Base-by-base conservation (phyloP, 2,797 vertebrate genomes). In the Spondyliosoma cantharus region DNA sequence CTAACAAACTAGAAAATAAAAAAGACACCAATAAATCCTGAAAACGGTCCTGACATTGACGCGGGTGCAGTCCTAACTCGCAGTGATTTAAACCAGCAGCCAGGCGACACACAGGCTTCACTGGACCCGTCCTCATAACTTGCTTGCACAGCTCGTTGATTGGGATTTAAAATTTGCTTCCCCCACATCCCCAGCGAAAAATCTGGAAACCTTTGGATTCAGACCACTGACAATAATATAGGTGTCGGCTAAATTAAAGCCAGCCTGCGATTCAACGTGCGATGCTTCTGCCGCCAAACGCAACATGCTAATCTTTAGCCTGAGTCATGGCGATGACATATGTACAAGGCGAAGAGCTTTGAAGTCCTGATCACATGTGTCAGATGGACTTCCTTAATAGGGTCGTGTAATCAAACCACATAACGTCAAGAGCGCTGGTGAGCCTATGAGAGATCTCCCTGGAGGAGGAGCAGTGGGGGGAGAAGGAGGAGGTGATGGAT, bases 361-460 rank as follows among this genome's bases (percentile, higher is more conserved):
- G 89, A 91, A 83, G 76, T 52, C 4, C 37, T 79, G 86, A 85
- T 88, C 85, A 60, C 78, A 48, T 13, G 42, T 87, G 83, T 91
- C 83, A 50, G 80, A 85, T 61, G 81, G 81, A 80, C 83, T 76
- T 88, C 74, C 80, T 76, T 59, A 37, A 77, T 24, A 22, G 67
- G 66, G 67, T 43, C 22, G 9, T 7, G 63, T 60, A 88, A 86
- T 89, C 86, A 86, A 79, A 87, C 61, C 15, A 5, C 13, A 64
- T 45, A 69, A 72, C 52, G 49, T 81, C n/a, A 64, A 63, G 69
- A 71, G 61, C 0, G 6, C 60, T 14, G 71, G 71, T 72, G 57
- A 54, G 69, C 27, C 56, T 49, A 32, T n/a, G 43, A 53, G 79
- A 42, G 72, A 24, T 67, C 67, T 86, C 81, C 83, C 87, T n/a